Base-by-base conservation (phyloP, 2,888 invertebrate species). In the Aplocera efformata region DNA sequence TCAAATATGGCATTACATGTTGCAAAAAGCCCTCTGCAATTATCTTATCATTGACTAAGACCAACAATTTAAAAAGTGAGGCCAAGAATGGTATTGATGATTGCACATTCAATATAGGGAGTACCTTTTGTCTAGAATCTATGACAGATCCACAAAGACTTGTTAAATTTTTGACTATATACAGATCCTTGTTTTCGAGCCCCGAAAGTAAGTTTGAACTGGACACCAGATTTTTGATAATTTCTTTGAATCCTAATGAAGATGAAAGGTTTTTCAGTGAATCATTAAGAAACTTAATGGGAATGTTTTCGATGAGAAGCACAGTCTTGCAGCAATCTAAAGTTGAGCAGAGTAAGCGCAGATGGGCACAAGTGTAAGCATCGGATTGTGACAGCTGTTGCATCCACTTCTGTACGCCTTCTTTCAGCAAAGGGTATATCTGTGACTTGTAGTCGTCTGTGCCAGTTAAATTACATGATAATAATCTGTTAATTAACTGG, bases 401-500 rank as follows among this genome's bases (percentile, higher is more conserved):
- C 10, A 80, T 60, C 90, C 90, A 90, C 66, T 90, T 90, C 32
- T 72, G 70, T 1, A 79, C 55, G 1, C 86, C 88, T 47, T 86
- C 77, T 46, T 72, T 79, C 3, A 86, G 48, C 44, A 86, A 58
- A 0, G 80, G 78, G 59, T 81, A 83, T 32, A 83, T 65, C 56
- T 84, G 79, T 7, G 63, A 53, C 39, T 82, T 82, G 38, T 69
- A 71, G 22, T 42, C 61, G 30, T 77, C 67, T 38, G 72, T 53
- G 27, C 70, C 60, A 8, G 63, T 48, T 7, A 56, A 39, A 13
- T 60, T 64, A 48, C 63, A 70, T 11, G 61, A 62, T 6, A 86
- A 51, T 21, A 84, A 50, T 32, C 67, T 72, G 39, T 79, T 77
- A 1, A 90, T 53, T 30, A 89, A 69, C 55, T 85, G 88, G n/a